Evolutionary conservation across 2,113 vertebrate genomes (phyloP).

Genomic region (Grallaria varia): DNA sequence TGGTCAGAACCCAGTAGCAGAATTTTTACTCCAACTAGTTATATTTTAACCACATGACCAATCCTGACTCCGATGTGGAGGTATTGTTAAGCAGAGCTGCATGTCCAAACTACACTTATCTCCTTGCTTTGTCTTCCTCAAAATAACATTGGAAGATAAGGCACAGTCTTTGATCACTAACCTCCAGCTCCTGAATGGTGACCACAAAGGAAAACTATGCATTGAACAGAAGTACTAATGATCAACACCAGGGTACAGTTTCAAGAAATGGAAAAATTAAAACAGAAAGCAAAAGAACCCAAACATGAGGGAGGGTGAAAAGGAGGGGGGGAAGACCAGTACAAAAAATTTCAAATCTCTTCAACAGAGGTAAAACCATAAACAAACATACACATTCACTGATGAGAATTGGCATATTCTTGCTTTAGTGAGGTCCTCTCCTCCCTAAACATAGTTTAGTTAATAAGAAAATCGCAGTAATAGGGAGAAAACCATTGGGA

Average conservation of each 20-base stretch:
- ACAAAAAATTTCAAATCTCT: neutral
- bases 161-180: constrained; percentile 54
- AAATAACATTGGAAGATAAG: constrained; percentile 58
- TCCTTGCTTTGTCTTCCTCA: constrained; percentile 64
- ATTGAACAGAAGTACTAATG: constrained; percentile 6
- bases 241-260: neutral
- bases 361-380: neutral
- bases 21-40: constrained; percentile 9
- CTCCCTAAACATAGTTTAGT: neutral
- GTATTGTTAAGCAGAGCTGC: constrained; percentile 16
- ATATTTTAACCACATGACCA: constrained; percentile 33
- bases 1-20: neutral
- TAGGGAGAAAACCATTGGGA: neutral
- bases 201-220: constrained; percentile 19
- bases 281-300: neutral
- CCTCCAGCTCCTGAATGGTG: neutral
- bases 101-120: constrained; percentile 57
- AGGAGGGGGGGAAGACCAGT: neutral
- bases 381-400: neutral
- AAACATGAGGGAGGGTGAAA: neutral
- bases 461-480: neutral
- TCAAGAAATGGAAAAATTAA: neutral
- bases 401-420: neutral
- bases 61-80: neutral
- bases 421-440: neutral